Evolutionary conservation across 2,113 vertebrate genomes (phyloP).

Genomic region (Hyaena hyaena): DNA sequence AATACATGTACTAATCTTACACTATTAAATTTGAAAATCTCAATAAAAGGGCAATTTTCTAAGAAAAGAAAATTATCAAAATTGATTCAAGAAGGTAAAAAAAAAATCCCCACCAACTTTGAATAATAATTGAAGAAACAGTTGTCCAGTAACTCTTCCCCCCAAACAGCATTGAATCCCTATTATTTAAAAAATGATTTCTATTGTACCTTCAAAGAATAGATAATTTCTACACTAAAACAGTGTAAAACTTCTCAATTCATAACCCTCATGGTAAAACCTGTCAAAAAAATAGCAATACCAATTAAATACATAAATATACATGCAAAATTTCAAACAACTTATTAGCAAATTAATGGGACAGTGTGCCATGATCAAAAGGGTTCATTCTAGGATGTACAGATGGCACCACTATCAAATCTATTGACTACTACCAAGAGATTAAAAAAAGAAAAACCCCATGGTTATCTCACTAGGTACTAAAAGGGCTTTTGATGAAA

Average conservation of each 20-base stretch:
- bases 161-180: not conserved
- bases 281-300: constrained; percentile 1
- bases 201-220: not conserved
- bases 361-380: not conserved
- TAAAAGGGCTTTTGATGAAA: constrained; percentile 36
- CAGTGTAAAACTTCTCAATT: not conserved
- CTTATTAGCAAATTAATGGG: constrained; percentile 1
- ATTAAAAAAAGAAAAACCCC: constrained; percentile 33
- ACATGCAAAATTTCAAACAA: not conserved
- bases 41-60: not conserved
- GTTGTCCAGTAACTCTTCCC: not conserved
- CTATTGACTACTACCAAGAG: constrained; percentile 30
- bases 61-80: not conserved
- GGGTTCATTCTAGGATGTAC: constrained; percentile 17
- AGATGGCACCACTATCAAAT: constrained; percentile 4
- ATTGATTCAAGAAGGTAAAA: not conserved
- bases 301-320: constrained; percentile 16
- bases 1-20: not conserved
- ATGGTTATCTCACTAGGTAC: not conserved
- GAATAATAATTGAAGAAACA: not conserved
- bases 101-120: not conserved
- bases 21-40: constrained; percentile 50
- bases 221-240: not conserved
- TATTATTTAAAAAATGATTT: not conserved
- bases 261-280: constrained; percentile 9